These are phyloP conservation scores for Platypus cylindrus DNA, from an alignment of 2,888 invertebrate genomes.

Conservation along the genomic window DNA sequence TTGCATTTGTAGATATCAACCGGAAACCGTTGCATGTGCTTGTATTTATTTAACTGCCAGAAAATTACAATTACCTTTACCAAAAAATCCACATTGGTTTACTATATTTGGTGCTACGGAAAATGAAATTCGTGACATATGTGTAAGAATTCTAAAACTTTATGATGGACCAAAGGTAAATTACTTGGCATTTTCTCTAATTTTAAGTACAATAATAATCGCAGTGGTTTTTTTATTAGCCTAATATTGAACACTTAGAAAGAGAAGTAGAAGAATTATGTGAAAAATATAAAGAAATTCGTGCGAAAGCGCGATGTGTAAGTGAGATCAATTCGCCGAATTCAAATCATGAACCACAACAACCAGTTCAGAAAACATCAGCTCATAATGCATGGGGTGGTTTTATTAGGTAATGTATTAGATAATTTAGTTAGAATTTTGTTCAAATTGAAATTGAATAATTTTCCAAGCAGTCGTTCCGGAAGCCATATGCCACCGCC, in stretches of 20 bases:
- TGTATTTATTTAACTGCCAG: conserved; percentile 94
- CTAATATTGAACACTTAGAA: conserved; percentile 60
- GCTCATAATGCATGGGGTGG: conserved; percentile 56
- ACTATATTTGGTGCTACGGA: conserved; percentile 74
- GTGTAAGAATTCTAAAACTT: conserved; percentile 65
- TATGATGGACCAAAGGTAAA: conserved; percentile 74
- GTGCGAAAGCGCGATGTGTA: conserved; percentile 41
- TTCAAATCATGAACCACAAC: conserved; percentile 18
- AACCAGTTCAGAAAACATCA: conserved; percentile 41
- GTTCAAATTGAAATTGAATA: not conserved
- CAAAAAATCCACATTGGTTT: conserved; percentile 84
- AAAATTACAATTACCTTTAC: conserved; percentile 72
- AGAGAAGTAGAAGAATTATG: conserved; percentile 60
- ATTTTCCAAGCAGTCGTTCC: conserved; percentile 27
- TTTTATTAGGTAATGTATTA: conserved; percentile 42
- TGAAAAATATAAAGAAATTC: conserved; percentile 55
- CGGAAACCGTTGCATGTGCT: conserved; percentile 98
- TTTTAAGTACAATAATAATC: not conserved
- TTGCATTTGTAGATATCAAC: conserved; percentile 57
- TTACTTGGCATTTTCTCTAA: conserved; percentile 3
- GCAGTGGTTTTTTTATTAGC: conserved; percentile 29
- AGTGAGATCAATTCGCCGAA: conserved; percentile 37
- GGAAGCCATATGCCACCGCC: conserved; percentile 34
- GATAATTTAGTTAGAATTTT: not conserved
- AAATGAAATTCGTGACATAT: conserved; percentile 72